Percentiles rank a stretch among this genome's conserved stretches.
These are phyloP conservation scores for Drosophila nigricruria DNA, from an alignment of 2,888 invertebrate species.

Conservation along the genomic window DNA sequence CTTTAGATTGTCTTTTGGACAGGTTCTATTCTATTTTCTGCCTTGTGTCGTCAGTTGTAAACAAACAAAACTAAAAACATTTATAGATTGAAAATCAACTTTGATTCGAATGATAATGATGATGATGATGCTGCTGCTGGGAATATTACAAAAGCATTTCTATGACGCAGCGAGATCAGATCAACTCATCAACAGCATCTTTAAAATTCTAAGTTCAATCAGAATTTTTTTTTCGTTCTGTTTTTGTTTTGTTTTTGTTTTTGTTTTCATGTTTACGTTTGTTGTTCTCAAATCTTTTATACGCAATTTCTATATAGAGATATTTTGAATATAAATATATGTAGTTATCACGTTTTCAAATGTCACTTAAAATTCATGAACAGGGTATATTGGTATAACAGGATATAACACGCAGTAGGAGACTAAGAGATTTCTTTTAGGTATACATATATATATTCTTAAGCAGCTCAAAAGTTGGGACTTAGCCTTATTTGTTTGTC, in stretches of 20 bases:
- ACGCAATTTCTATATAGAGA: too few relatives aligned
- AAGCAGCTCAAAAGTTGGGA: too few relatives aligned
- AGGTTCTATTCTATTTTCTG: conserved; percentile 28
- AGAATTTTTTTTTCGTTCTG: conserved; percentile 3
- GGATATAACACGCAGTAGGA: too few relatives aligned
- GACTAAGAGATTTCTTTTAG: too few relatives aligned
- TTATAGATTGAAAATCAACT: not conserved
- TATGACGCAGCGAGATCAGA: not conserved
- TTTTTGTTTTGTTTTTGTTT: conserved; percentile 26
- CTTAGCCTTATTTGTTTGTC: too few relatives aligned
- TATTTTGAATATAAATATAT: too few relatives aligned
- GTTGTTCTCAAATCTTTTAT: conserved; percentile 13
- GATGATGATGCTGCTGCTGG: conserved; percentile 23
- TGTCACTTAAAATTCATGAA: too few relatives aligned
- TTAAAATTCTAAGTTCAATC: conserved; percentile 2
- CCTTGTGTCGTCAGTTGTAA: conserved; percentile 22
- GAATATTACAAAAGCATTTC: not conserved
- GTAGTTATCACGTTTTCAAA: too few relatives aligned
- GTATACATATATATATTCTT: too few relatives aligned
- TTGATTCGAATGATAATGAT: conserved; percentile 8
- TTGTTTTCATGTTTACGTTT: conserved; percentile 41
- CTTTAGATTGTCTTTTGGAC: conserved; percentile 35
- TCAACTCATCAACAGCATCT: conserved; percentile 6
- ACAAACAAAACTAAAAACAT: conserved; percentile 10
- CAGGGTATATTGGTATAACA: too few relatives aligned